These are phyloP conservation scores for Beris morrisii DNA, from an alignment of 2,888 invertebrate genomes.

Conservation along the genomic window DNA sequence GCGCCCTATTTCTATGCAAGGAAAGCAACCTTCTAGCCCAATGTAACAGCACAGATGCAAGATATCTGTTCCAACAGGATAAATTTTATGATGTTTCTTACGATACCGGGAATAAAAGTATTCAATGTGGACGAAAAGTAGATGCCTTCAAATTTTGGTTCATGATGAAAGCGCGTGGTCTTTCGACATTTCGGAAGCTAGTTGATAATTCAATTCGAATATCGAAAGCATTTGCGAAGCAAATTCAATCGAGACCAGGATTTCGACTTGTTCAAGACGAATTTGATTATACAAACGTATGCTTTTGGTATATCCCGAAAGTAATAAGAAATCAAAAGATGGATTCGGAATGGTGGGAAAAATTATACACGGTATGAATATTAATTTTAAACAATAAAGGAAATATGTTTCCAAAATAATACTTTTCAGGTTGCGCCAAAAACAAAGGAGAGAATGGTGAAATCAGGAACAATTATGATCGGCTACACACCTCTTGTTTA, in stretches of 20 bases:
- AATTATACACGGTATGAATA: conserved; percentile 51
- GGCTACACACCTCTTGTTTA: conserved; percentile 71
- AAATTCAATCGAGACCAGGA: conserved; percentile 59
- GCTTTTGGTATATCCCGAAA: conserved; percentile 83
- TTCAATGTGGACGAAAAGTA: conserved; percentile 89
- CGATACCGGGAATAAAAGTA: conserved; percentile 84
- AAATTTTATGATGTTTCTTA: conserved; percentile 80
- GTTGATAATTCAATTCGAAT: conserved; percentile 68
- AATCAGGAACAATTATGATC: conserved; percentile 70
- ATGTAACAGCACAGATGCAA: conserved; percentile 71
- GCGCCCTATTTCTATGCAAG: conserved; percentile 66
- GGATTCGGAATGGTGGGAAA: conserved; percentile 59
- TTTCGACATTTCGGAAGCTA: conserved; percentile 61
- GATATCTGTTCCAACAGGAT: conserved; percentile 81
- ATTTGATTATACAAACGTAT: conserved; percentile 80
- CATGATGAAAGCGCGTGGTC: conserved; percentile 84
- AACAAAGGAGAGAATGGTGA: conserved; percentile 70
- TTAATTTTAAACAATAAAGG: conserved; percentile 2
- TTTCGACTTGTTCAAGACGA: conserved; percentile 66
- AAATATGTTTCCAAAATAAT: conserved; percentile 25
- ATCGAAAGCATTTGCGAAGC: conserved; percentile 62
- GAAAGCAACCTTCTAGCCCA: conserved; percentile 62
- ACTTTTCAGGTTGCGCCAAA: conserved; percentile 63
- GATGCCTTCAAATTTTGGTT: conserved; percentile 92
- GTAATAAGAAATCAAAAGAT: conserved; percentile 55